Evolutionary conservation across 2,113 vertebrate genomes (phyloP).

Genomic region (Catharus bicknelli): DNA sequence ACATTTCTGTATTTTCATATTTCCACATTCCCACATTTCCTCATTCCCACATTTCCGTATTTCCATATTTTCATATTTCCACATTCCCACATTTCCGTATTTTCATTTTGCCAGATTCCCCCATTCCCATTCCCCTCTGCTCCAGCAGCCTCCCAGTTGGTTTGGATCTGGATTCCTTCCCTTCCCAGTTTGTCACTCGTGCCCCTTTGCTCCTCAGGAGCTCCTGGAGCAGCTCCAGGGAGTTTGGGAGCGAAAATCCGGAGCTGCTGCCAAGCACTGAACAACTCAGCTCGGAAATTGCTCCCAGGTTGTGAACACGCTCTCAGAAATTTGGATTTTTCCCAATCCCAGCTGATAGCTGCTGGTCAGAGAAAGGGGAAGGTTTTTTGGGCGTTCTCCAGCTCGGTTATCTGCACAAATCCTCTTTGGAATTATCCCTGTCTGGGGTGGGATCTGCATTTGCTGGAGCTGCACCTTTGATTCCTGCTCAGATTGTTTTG

Average conservation of each 20-base stretch:
- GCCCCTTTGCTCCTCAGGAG: not conserved
- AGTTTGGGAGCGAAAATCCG: not conserved
- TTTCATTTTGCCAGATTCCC: no score
- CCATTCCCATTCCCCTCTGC: not conserved
- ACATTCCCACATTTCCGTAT: no score
- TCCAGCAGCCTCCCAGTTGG: fast-evolving
- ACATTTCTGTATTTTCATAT: no score
- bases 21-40: no score
- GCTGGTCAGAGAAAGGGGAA: not conserved
- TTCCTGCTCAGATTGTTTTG: fast-evolving
- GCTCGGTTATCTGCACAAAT: not conserved
- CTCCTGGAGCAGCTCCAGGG: conserved; percentile 12
- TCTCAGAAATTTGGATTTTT: not conserved
- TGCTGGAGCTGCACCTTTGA: not conserved
- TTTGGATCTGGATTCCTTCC: not conserved
- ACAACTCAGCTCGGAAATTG: not conserved
- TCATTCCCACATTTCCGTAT: no score
- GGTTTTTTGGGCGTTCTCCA: not conserved
- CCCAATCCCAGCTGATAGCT: not conserved
- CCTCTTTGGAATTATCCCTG: not conserved
- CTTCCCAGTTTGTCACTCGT: not conserved
- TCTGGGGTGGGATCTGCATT: fast-evolving
- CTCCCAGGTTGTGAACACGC: not conserved
- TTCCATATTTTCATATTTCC: no score
- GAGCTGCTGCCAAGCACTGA: conserved; percentile 2